Base-by-base conservation (phyloP, 35 echinoderm and acorn worm species). In the Ophioderma brevispina region DNA sequence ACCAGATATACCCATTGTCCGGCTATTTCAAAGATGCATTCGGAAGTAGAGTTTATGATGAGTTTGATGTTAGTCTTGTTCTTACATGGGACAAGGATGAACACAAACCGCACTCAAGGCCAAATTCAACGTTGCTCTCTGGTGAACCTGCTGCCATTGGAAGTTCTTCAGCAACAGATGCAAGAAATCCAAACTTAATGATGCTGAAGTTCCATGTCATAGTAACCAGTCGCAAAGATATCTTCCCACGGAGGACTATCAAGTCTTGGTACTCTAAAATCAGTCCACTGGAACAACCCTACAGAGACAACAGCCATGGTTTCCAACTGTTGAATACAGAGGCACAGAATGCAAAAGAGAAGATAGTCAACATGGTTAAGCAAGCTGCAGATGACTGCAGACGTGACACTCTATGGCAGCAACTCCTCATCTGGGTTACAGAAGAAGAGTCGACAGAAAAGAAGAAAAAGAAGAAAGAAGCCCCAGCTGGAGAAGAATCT, bases 151-250 rank as follows among this genome's bases (percentile, higher is more conserved):
- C 46, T 0, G 38, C 37, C 18, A 23, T 78, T 32, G 32, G 49
- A 2, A 76, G 83, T 37, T 15, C 83, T 10, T 63, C 76, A 25
- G 77, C 85, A 0, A 78, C 50, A 23, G 83, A 84, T 31, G 87
- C 88, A 82, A 94, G 86, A 78, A 85, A 64, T 37, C 83, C 83
- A 35, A 98, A 92, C 80, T 42, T 98, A 78, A 84, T 99, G 32
- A 92, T 87, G 50, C 81, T 99, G 36, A 92, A 95, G 76, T 99
- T 93, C 77, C 93, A 95, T 32, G 77, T 99, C 81, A 99, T 98
- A 37, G 87, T 99, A 41, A 99, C 96, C 0, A 95, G 86, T 64
- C 77, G 89, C 36, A 93, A 89, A 86, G 85, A 93, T 36, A 21
- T 90, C 37, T 93, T 82, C 37, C 94, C 94, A 37, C 89, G 81